phyloP scores from a whole-genome alignment of 2,888 invertebrate genomes.

The Aphidoletes aphidimyza region DNA sequence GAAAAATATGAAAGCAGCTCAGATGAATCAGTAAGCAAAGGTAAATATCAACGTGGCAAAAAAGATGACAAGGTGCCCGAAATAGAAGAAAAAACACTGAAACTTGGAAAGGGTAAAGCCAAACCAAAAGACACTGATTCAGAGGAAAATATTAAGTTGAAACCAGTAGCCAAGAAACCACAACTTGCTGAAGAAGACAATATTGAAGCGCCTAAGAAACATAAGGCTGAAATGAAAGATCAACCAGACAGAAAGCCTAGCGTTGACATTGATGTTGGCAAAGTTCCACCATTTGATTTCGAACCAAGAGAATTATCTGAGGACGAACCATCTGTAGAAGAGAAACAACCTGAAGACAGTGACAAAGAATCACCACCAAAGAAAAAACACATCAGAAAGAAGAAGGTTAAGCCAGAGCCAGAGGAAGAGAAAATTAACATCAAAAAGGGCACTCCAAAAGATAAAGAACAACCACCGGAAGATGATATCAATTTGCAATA shows the following conservation, averaged over 20 bases:
- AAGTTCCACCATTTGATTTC: slow-evolving; percentile 50
- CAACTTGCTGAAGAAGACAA: slow-evolving; percentile 56
- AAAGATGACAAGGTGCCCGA: slow-evolving; percentile 55
- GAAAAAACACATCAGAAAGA: slow-evolving; percentile 63
- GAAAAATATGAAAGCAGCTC: slow-evolving; percentile 59
- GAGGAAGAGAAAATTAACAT: slow-evolving; percentile 67
- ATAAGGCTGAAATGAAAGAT: slow-evolving; percentile 62
- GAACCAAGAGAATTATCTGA: slow-evolving; percentile 59
- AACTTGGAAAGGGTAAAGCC: slow-evolving; percentile 65
- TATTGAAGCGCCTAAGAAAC: slow-evolving; percentile 63
- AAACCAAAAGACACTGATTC: slow-evolving; percentile 63
- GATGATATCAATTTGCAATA: slow-evolving; percentile 53
- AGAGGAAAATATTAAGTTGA: slow-evolving; percentile 68
- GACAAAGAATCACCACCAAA: slow-evolving; percentile 57
- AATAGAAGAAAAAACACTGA: slow-evolving; percentile 60
- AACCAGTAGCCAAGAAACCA: slow-evolving; percentile 66
- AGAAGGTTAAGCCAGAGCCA: slow-evolving; percentile 63
- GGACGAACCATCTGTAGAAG: slow-evolving; percentile 59
- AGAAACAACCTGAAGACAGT: slow-evolving; percentile 61
- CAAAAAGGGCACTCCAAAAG: slow-evolving; percentile 65
- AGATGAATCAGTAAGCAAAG: slow-evolving; percentile 57
- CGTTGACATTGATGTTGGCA: slow-evolving; percentile 58
- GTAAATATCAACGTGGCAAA: slow-evolving; percentile 55
- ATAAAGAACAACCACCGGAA: slow-evolving; percentile 46
- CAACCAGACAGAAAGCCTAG: slow-evolving; percentile 65